Evolutionary conservation across 2,113 vertebrate species (phyloP), one percentile per base, ranked within the genome.

Genomic region (Fregata magnificens): DNA sequence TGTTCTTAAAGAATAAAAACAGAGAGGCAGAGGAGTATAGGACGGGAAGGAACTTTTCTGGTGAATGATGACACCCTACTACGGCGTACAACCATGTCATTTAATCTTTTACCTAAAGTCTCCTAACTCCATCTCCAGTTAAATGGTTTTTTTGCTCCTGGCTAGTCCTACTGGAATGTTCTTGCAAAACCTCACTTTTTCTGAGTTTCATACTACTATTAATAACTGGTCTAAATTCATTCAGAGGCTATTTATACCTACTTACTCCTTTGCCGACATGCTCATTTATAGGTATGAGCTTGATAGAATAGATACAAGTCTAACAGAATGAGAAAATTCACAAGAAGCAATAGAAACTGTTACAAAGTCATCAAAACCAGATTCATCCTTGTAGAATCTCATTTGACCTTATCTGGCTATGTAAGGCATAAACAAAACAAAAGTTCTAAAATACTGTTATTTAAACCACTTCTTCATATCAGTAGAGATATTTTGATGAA

Each of bases 301-400:
- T 29, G 28, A 19, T 0, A 45, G 78, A 34, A 34, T 0, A 34
- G 42, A n/a, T 42, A 29, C 34, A 24, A 25, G 17, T 3, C 56
- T 34, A 56, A 59, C 9, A 28, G 25, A 21, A n/a, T 5, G 25
- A 10, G 79, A 70, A 77, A 69, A 47, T 11, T 47, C 49, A 50
- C 58, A 12, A 65, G 78, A 13, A 62, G 21, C 20, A 8, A 44
- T 0, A 34, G n/a, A 58, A 93, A 22, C 14, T 18, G 6, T 6
- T 56, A 20, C 19, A 16, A 26, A 80, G 82, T 25, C 70, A 61
- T 24, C 65, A 84, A 20, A 38, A 53, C 13, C 42, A 53, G 17
- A 21, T n/a, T n/a, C n/a, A n/a, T n/a, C n/a, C n/a, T n/a, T n/a
- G n/a, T n/a, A n/a, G n/a, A n/a, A n/a, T n/a, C n/a, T n/a, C n/a